Evolutionary conservation across 2,113 vertebrate genomes (phyloP).

Genomic region (Otocyon megalotis): DNA sequence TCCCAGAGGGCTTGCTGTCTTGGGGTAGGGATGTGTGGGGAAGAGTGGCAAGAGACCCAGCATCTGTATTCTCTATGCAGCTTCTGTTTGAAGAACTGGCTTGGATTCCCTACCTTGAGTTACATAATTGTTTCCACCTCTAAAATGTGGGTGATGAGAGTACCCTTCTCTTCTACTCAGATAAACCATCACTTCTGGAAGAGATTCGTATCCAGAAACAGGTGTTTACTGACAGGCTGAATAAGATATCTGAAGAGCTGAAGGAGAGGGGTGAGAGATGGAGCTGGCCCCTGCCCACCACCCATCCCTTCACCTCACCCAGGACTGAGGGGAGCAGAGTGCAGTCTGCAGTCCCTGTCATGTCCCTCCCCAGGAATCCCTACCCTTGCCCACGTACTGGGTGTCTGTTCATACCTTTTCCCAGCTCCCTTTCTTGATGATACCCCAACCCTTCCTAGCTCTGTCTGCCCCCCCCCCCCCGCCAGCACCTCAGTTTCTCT

Average conservation of each 20-base stretch:
- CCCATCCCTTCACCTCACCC: too few species aligned
- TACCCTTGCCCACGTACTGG: not conserved
- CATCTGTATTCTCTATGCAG: too few species aligned
- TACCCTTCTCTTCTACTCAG: not conserved
- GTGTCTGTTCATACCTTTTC: not conserved
- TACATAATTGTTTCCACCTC: not conserved
- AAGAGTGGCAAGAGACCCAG: not conserved
- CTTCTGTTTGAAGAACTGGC: not conserved
- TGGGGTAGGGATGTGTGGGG: too few species aligned
- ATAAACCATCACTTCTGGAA: constrained; percentile 53
- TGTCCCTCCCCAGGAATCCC: not conserved
- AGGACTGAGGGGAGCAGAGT: not conserved
- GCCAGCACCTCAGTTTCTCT: constrained; percentile 55
- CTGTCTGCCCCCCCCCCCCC: not conserved
- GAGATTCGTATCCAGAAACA: not conserved
- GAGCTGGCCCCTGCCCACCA: not conserved
- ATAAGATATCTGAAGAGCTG: not conserved
- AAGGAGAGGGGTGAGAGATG: constrained; percentile 66
- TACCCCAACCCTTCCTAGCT: not conserved
- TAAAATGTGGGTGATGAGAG: not conserved
- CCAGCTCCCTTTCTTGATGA: not conserved
- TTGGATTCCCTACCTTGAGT: not conserved
- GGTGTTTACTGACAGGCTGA: constrained; percentile 23
- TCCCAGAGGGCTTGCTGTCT: not conserved
- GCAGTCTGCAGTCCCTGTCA: not conserved